Base-by-base conservation (phyloP, 2,888 invertebrate species). In the Liodrosophila aerea region DNA sequence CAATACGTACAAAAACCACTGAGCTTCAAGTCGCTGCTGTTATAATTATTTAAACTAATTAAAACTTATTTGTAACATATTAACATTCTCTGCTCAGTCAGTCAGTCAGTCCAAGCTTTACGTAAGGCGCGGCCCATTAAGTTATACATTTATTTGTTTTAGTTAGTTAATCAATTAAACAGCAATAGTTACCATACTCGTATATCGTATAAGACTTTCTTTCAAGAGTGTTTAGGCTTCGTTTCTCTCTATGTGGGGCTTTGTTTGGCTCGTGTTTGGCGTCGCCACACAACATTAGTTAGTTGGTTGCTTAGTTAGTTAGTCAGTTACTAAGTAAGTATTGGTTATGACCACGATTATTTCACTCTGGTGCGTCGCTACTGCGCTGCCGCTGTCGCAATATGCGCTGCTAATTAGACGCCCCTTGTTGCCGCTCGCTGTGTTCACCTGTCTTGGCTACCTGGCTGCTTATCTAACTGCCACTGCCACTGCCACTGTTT, bases 271-370 rank as follows among this genome's bases (percentile, higher is more conserved):
- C 46, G 61, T 64, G 71, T 43, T 68, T 41, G 52, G 34, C 34
- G 16, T 59, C 70, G 56, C 62, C 60, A 64, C 66, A 83, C 76
- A 83, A 76, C 66, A 80, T 80, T 80, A 76, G 72, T 60, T 59
- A 59, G 40, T 43, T 36, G 29, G 54, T 49, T 54, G 30, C 31
- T 54, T 45, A 31, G 34, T 41, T 16, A 60, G 22, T 45, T n/a
- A 29, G 33, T 29, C 22, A n/a, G 46, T 56, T 56, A 29, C 7
- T 54, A 43, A 43, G 51, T 44, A 12, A 43, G 46, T 47, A 45
- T 37, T 51, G 67, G 60, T 47, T 57, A 53, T 46, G 49, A 53
- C 58, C 61, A 33, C 68, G 43, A 66, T 71, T 69, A 69, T 62
- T 59, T 63, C 53, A 59, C 63, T 52, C 63, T 52, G 58, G 46